phyloP scores from a whole-genome alignment of 2,797 vertebrate genomes.

The Pelodytes ibericus region DNA sequence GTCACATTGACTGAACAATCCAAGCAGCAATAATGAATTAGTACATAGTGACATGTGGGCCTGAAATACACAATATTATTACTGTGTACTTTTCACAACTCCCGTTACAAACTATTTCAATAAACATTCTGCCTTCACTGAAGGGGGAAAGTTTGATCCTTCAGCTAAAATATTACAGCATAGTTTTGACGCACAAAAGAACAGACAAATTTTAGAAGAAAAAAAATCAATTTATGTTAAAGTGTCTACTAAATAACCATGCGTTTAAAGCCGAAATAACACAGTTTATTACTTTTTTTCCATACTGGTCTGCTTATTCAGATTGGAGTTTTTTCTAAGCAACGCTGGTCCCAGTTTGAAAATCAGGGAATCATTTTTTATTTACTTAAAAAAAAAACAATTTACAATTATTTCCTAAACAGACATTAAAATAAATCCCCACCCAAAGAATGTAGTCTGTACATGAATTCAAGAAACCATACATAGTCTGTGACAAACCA shows the following conservation, averaged over 20 bases:
- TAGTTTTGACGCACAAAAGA: no score
- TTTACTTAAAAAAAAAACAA: not conserved
- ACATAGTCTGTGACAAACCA: not conserved
- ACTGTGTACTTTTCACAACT: slow-evolving; percentile 36
- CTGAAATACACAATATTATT: slow-evolving; percentile 46
- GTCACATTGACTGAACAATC: slow-evolving; percentile 56
- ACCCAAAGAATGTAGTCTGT: not conserved
- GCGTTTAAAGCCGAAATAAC: no score
- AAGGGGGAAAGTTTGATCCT: not conserved
- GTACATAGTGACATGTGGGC: slow-evolving; percentile 51
- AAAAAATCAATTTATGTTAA: no score
- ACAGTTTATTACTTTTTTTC: no score
- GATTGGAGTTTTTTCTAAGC: not conserved
- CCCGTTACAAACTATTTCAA: slow-evolving; percentile 44
- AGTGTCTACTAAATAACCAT: no score
- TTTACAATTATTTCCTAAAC: not conserved
- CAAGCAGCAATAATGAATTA: slow-evolving; percentile 23
- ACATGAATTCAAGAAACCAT: not conserved
- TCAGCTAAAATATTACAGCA: no score
- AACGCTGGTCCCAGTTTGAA: not conserved
- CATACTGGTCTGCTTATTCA: no score
- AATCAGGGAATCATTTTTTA: not conserved
- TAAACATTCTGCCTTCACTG: not conserved
- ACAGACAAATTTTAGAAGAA: no score
- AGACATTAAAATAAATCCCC: no score